Evolutionary conservation across 2,888 invertebrate genomes (phyloP), one percentile per base, ranked within the genome.

Genomic region (Drosophila niveifrons): DNA sequence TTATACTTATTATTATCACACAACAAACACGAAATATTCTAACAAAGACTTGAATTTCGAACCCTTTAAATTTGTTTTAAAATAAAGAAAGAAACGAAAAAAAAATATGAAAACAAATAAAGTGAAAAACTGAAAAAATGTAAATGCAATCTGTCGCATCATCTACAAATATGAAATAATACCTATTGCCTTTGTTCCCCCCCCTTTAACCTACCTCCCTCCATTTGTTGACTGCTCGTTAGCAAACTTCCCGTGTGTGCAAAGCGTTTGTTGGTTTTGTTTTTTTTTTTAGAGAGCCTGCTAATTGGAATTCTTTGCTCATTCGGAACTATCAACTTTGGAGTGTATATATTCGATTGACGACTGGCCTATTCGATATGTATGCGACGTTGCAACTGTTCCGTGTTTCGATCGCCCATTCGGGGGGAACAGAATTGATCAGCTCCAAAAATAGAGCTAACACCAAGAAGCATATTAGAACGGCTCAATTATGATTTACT

Each of bases 221-320:
- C 7, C 17, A 10, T 15, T 36, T 36, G 36, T 36, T 11, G 36
- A 36, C 34, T n/a, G 36, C 36, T 36, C 36, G 6, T 51, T n/a
- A 13, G 58, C 48, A 69, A 86, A 86, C 86, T 81, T 82, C 81
- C 82, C 79, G 66, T 82, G 80, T 82, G 61, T 83, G 64, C 56
- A 51, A 47, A 76, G 51, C 71, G 81, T 70, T 13, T 41, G 39
- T 41, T 11, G 11, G 36, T 7, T 36, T n/a, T 36, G 10, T 36
- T 10, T 1, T 36, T 11, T 39, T 4, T 39, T 13, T 41, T n/a
- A 15, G 7, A 41, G 39, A 46, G 56, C 58, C 72, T 52, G 82
- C 78, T 83, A 80, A 78, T 83, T 77, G 67, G 69, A 53, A 51
- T 68, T 62, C 29, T 48, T 64, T 28, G 48, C 57, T 50, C 47